Evolutionary conservation across 2,888 invertebrate genomes (phyloP).

Genomic region (Anticlea derivata): DNA sequence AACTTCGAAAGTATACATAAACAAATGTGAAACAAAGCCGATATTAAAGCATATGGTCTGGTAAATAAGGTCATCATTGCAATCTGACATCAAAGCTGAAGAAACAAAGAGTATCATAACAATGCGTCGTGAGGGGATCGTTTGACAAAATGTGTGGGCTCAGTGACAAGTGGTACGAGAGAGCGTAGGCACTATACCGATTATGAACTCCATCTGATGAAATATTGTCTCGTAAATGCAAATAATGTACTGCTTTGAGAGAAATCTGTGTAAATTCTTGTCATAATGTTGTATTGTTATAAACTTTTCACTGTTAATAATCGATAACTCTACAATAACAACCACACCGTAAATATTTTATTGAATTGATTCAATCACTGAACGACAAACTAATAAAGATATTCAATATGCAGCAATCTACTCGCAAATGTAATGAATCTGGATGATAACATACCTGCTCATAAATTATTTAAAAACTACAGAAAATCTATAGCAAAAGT

Average conservation of each 20-base stretch:
- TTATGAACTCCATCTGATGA: slow-evolving; percentile 43
- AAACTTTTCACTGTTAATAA: background rate
- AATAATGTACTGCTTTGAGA: slow-evolving; percentile 24
- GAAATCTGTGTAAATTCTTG: slow-evolving; percentile 4
- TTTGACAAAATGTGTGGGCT: slow-evolving; percentile 50
- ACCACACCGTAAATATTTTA: too few species aligned
- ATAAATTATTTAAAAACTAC: slow-evolving; percentile 5
- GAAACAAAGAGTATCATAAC: slow-evolving; percentile 36
- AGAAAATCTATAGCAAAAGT: slow-evolving; percentile 19
- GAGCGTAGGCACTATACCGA: slow-evolving; percentile 52
- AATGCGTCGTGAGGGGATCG: slow-evolving; percentile 45
- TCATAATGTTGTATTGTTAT: background rate
- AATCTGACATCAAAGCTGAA: slow-evolving; percentile 30
- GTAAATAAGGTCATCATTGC: slow-evolving; percentile 32
- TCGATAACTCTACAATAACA: background rate
- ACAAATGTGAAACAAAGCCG: background rate
- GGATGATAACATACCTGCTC: background rate
- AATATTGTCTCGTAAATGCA: slow-evolving; percentile 28
- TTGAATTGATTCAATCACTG: background rate
- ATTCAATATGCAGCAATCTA: slow-evolving; percentile 6
- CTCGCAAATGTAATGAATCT: slow-evolving; percentile 5
- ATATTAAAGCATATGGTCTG: slow-evolving; percentile 8
- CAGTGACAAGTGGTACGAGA: slow-evolving; percentile 47
- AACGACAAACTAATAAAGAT: slow-evolving; percentile 14
- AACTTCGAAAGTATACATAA: too few species aligned